Percentiles rank a stretch among this genome's conserved stretches.
Evolutionary conservation across 2,888 invertebrate genomes (phyloP).

Genomic region (Callyntrura guangdongensis): DNA sequence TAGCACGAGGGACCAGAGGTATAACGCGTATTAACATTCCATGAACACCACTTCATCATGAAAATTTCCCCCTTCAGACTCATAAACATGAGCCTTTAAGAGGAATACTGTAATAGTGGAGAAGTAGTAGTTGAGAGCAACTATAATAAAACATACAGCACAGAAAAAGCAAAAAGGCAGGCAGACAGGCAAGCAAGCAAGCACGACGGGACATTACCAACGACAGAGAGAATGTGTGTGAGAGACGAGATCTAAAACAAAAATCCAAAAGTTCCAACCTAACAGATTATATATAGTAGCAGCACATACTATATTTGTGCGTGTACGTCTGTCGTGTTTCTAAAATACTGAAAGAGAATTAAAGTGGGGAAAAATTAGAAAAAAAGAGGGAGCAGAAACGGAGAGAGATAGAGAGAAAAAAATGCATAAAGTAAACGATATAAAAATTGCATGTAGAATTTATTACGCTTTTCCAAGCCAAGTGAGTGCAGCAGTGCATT

Average conservation of each 20-base stretch:
- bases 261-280: conserved; percentile 10
- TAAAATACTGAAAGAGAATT: neutral
- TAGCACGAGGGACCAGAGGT: neutral
- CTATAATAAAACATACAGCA: conserved; percentile 2
- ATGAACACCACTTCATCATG: conserved; percentile 79
- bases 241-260: neutral
- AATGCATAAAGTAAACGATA: conserved; percentile 15
- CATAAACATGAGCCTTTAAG: conserved; percentile 79
- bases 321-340: too few species aligned
- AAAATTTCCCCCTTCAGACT: conserved; percentile 79
- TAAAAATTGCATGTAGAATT: conserved; percentile 43
- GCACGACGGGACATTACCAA: neutral
- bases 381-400: neutral
- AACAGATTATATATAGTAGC: neutral
- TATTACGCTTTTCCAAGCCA: neutral
- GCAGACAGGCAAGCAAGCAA: neutral
- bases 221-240: neutral
- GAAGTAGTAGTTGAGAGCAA: neutral
- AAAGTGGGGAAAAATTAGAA: neutral
- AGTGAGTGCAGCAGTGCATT: neutral
- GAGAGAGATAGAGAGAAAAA: conserved; percentile 4
- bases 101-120: conserved; percentile 32
- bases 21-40: conserved; percentile 75
- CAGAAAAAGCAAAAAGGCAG: neutral
- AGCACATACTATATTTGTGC: neutral